Evolutionary conservation across 2,113 vertebrate species (phyloP).

Genomic region (Erpornis zantholeuca): DNA sequence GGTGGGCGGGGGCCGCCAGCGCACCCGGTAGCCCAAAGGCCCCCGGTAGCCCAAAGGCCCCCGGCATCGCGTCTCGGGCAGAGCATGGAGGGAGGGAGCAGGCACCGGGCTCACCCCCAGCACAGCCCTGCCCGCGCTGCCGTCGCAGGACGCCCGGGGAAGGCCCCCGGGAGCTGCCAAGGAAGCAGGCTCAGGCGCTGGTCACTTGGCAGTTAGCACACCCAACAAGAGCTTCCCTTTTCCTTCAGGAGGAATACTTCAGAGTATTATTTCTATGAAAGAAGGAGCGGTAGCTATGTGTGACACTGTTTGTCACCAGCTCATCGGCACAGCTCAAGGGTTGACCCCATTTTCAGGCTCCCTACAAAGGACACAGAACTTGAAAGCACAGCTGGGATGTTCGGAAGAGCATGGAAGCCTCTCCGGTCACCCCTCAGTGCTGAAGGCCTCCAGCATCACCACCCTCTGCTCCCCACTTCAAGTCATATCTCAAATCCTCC

Average conservation of each 20-base stretch:
- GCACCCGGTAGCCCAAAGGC: too few relatives aligned
- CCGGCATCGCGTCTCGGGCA: background rate
- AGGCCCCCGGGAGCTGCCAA: rapidly evolving
- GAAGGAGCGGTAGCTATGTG: background rate
- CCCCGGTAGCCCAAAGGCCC: background rate
- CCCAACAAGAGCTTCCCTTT: background rate
- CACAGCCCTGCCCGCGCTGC: background rate
- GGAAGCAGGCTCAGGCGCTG: background rate
- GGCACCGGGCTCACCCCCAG: background rate
- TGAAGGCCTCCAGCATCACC: background rate
- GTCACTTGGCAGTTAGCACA: background rate
- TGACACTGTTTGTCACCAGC: background rate
- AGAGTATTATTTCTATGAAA: background rate
- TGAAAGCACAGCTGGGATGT: background rate
- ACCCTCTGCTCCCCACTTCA: background rate
- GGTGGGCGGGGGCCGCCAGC: background rate
- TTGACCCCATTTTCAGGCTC: background rate
- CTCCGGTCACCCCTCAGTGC: background rate
- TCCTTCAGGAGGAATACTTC: background rate
- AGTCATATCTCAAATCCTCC: background rate
- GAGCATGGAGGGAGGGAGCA: rapidly evolving
- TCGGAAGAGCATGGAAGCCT: background rate
- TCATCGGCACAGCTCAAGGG: background rate
- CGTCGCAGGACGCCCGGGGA: background rate
- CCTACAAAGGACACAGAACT: background rate